These are phyloP conservation scores for Lagorchestes hirsutus DNA, from an alignment of 2,797 vertebrate genomes.

Conservation along the genomic window DNA sequence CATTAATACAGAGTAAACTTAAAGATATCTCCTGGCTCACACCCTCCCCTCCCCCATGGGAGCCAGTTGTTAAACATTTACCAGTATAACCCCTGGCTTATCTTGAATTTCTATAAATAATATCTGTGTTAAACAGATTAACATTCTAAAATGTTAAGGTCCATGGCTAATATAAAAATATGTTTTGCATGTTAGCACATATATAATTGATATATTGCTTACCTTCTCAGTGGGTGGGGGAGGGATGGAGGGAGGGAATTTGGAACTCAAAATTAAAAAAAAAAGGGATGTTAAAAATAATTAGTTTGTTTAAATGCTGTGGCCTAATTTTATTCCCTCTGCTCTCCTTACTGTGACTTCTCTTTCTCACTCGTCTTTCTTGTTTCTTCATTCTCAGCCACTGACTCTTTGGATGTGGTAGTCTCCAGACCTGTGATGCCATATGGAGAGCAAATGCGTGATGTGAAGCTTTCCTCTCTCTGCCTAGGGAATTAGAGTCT, in stretches of 20 bases:
- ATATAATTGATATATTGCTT: background rate
- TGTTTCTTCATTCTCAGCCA: background rate
- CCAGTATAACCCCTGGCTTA: background rate
- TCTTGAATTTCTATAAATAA: background rate
- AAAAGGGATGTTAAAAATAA: background rate
- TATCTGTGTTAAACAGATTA: background rate
- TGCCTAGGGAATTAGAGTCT: conserved; percentile 33
- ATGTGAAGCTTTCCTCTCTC: background rate
- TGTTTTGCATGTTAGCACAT: background rate
- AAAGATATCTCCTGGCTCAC: background rate
- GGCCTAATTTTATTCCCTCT: background rate
- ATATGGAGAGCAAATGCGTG: background rate
- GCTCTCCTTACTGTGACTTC: background rate
- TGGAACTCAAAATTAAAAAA: background rate
- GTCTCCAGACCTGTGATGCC: background rate
- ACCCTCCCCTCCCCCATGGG: background rate
- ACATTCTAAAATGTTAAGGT: background rate
- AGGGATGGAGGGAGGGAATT: background rate
- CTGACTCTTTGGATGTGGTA: background rate
- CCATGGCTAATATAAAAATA: background rate
- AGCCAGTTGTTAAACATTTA: background rate
- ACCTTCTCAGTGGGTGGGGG: background rate
- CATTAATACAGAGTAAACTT: background rate
- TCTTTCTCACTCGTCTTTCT: background rate
- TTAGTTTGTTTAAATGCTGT: background rate